These are phyloP conservation scores for Sapajus apella DNA, from an alignment of 2,113 vertebrate species.

Conservation along the genomic window DNA sequence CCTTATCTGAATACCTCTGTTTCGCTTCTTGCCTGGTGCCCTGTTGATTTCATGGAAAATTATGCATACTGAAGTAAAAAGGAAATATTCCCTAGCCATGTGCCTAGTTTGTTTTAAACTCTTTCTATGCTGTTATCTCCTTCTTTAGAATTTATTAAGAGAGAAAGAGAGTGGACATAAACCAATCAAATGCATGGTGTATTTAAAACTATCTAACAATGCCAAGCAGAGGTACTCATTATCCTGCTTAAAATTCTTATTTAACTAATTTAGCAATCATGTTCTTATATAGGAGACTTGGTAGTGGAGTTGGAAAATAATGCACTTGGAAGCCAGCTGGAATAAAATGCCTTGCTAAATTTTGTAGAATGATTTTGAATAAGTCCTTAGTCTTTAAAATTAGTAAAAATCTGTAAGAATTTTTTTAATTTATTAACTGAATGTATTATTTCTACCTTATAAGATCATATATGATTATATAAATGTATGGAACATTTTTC, in stretches of 20 bases:
- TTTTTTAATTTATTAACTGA: background rate
- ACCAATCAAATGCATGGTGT: background rate
- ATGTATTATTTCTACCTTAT: background rate
- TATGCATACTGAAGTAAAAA: constrained; percentile 8
- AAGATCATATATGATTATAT: background rate
- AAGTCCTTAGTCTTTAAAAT: background rate
- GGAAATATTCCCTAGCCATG: background rate
- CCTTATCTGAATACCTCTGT: background rate
- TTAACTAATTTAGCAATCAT: background rate
- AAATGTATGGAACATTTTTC: background rate
- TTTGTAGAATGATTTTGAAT: background rate
- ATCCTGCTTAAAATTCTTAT: background rate
- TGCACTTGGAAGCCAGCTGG: background rate
- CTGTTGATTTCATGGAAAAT: constrained; percentile 16
- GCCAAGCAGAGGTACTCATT: background rate
- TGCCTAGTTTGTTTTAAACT: background rate
- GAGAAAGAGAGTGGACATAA: background rate
- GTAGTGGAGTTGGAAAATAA: background rate
- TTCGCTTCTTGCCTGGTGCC: background rate
- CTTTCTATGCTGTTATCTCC: background rate
- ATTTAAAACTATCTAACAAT: constrained; percentile 26
- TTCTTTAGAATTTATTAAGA: constrained; percentile 7
- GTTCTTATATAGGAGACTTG: background rate
- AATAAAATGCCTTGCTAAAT: background rate
- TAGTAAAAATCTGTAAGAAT: background rate